Conservation (phyloP, 2,797 vertebrate species). For the Rhinella marina region DNA sequence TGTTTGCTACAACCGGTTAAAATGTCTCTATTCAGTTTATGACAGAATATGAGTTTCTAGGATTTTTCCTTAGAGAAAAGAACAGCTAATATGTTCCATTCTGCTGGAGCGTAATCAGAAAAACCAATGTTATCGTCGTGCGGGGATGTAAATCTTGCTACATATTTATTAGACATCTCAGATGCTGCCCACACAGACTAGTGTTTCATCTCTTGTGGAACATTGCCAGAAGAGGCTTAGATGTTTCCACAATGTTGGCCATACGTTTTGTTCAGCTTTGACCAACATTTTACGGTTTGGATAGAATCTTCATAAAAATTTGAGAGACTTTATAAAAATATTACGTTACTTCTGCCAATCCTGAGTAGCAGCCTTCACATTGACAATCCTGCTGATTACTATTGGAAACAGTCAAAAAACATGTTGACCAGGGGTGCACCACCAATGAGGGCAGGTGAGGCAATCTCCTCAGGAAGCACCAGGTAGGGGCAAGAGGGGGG, state of each 20-base stretch:
- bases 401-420: no score
- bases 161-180: constrained; percentile 15
- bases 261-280: neutral
- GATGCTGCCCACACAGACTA: constrained; percentile 38
- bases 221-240: neutral
- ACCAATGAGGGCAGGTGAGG: no score
- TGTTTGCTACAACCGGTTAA: neutral
- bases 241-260: neutral
- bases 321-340: neutral
- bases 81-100: constrained; percentile 17
- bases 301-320: neutral
- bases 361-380: neutral
- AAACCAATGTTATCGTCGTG: neutral
- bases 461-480: no score
- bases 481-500: no score
- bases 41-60: neutral
- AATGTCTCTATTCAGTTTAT: neutral
- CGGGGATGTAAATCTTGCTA: constrained; percentile 18
- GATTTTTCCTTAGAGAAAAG: constrained; percentile 20
- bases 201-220: neutral
- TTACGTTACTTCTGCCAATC: neutral
- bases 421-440: no score
- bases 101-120: neutral
- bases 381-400: no score
- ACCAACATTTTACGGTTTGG: neutral